Evolutionary conservation across 2,113 vertebrate species (phyloP).

Genomic region (Ploceus nigricollis): DNA sequence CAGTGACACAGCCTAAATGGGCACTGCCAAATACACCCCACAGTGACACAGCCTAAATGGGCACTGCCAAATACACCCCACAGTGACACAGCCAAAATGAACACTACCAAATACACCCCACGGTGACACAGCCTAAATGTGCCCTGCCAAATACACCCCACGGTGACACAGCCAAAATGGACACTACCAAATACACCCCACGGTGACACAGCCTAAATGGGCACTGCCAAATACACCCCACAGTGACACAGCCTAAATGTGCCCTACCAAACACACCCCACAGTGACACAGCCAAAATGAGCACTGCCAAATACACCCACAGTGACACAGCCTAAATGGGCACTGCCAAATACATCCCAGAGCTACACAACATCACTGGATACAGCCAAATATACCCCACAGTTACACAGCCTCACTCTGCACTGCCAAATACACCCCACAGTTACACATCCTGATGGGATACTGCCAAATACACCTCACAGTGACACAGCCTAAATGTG

Average conservation of each 20-base stretch:
- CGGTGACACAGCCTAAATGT: rapidly evolving
- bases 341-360: neutral
- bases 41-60: rapidly evolving
- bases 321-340: too few species aligned
- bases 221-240: neutral
- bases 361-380: rapidly evolving
- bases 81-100: rapidly evolving
- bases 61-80: too few species aligned
- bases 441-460: too few species aligned
- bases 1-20: neutral
- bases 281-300: too few species aligned
- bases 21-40: too few species aligned
- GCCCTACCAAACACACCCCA: too few species aligned
- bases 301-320: neutral
- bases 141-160: neutral
- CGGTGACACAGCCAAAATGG: rapidly evolving
- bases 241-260: rapidly evolving
- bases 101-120: neutral
- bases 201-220: rapidly evolving
- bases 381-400: neutral
- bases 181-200: neutral
- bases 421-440: too few species aligned
- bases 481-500: neutral
- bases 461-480: too few species aligned
- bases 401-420: too few species aligned